Percentiles rank a stretch among this genome's conserved stretches.
phyloP scores from a whole-genome alignment of 2,797 vertebrate genomes.

The Mormyrops boulengeri region DNA sequence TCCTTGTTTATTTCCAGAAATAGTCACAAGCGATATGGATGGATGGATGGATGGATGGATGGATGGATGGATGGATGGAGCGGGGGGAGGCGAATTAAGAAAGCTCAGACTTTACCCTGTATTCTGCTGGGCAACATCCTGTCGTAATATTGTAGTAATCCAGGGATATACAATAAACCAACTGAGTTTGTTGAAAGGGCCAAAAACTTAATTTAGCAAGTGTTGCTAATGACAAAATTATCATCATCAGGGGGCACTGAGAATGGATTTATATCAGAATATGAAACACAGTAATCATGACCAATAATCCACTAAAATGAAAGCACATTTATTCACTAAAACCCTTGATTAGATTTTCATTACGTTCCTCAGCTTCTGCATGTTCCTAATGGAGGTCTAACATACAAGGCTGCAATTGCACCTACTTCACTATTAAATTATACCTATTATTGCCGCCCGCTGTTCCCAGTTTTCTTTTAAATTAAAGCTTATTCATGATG shows the following conservation, averaged over 20 bases:
- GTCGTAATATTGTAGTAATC: conserved; percentile 27
- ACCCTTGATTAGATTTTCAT: not conserved
- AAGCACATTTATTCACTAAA: not conserved
- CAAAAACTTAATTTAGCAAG: conserved; percentile 5
- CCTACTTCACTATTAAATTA: not conserved
- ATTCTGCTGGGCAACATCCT: conserved; percentile 26
- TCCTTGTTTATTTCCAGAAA: not conserved
- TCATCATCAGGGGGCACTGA: not conserved
- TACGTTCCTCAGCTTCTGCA: not conserved
- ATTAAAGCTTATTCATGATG: not conserved
- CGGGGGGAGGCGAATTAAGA: conserved; percentile 2
- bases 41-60: conserved; percentile 12
- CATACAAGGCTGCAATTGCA: not conserved
- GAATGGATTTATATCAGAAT: not conserved
- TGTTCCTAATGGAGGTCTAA: not conserved
- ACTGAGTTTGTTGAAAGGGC: not conserved
- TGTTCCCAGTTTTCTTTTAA: not conserved
- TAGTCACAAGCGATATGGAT: not conserved
- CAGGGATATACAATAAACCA: not conserved
- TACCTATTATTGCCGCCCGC: not conserved
- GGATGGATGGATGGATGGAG: conserved; percentile 12
- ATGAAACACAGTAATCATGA: conserved; percentile 6
- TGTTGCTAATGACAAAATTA: not conserved
- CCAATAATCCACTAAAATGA: conserved; percentile 14
- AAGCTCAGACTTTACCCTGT: conserved; percentile 26